phyloP scores from a whole-genome alignment of 2,888 invertebrate genomes.

The Sinhomidia bicolor region DNA sequence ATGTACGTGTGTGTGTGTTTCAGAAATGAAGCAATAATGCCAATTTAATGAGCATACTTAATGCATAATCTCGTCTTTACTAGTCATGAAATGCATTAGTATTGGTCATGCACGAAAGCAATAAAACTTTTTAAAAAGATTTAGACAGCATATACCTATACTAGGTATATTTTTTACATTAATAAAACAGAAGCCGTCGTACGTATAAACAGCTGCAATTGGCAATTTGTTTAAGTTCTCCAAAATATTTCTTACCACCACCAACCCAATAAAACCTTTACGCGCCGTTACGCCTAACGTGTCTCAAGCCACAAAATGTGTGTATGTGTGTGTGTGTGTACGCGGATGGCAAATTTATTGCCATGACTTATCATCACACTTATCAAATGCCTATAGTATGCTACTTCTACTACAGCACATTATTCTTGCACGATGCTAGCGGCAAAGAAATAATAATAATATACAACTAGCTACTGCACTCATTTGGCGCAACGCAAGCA shows the following conservation, averaged over 20 bases:
- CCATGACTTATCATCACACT: neutral
- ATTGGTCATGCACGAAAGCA: neutral
- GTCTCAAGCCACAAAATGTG: neutral
- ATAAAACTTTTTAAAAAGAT: neutral
- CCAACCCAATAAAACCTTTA: neutral
- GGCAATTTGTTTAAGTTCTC: neutral
- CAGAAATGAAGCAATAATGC: neutral
- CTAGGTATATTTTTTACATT: no score
- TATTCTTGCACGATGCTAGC: neutral
- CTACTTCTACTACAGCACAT: neutral
- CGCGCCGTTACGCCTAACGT: neutral
- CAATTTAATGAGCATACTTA: slow-evolving; percentile 16
- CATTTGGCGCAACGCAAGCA: slow-evolving; percentile 4
- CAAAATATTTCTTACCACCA: neutral
- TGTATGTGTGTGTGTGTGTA: neutral
- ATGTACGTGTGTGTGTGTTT: no score
- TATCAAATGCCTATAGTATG: neutral
- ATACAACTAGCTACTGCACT: neutral
- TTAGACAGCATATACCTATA: neutral
- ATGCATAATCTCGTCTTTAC: slow-evolving; percentile 35
- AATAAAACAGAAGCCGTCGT: no score
- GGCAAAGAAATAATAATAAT: no score
- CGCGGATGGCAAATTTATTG: neutral
- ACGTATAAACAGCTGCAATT: neutral
- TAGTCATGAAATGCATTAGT: neutral